Evolutionary conservation across 2,113 vertebrate genomes (phyloP).

Genomic region (Reinhardtius hippoglossoides): DNA sequence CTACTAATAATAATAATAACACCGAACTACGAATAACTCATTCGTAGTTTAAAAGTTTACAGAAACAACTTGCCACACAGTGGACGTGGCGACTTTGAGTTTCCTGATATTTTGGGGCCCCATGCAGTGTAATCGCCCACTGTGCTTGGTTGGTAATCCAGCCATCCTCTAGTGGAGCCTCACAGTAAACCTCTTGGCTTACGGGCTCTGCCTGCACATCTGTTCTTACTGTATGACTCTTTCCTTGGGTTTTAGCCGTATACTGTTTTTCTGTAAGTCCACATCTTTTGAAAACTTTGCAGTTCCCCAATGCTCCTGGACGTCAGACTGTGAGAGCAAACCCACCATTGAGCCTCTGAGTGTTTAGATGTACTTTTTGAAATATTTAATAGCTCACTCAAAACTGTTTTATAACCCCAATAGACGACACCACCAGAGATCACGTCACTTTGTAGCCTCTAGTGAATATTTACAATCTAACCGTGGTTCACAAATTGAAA

Average conservation of each 20-base stretch:
- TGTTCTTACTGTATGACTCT: conserved; percentile 4
- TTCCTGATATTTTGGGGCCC: neutral
- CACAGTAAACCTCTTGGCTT: neutral
- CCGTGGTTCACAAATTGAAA: neutral
- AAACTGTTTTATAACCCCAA: neutral
- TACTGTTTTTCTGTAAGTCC: neutral
- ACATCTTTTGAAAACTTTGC: neutral
- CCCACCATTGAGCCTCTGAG: neutral
- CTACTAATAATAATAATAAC: neutral
- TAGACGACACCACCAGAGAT: neutral
- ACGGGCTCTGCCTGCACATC: conserved; percentile 1
- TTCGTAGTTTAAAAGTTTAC: neutral
- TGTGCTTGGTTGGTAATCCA: neutral
- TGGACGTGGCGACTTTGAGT: neutral
- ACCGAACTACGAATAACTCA: no score
- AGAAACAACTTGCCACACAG: neutral
- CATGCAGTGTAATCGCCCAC: neutral
- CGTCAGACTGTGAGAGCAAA: neutral
- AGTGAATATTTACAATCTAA: conserved; percentile 1
- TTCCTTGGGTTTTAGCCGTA: neutral
- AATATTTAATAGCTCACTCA: neutral
- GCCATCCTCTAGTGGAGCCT: neutral
- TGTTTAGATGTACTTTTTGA: neutral
- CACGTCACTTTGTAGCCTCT: neutral
- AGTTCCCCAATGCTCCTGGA: neutral